These are phyloP conservation scores for Frankliniella intonsa DNA, from an alignment of 2,888 invertebrate species.

Conservation along the genomic window DNA sequence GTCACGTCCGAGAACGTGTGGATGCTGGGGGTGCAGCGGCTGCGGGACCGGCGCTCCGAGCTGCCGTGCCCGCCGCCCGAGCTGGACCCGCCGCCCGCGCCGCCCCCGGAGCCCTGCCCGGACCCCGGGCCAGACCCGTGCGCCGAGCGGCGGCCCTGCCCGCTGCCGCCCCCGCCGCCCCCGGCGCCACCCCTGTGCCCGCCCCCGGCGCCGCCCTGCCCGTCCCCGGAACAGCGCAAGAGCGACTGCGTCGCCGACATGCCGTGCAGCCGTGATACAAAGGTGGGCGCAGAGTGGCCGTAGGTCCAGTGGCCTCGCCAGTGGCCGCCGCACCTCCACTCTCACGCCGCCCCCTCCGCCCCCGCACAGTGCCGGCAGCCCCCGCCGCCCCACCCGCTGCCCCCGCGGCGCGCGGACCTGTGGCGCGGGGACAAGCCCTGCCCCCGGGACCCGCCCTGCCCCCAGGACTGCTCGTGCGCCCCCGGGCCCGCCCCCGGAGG, in stretches of 20 bases:
- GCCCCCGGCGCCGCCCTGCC: constrained; percentile 30
- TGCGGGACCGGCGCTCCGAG: background rate
- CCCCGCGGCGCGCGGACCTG: constrained; percentile 34
- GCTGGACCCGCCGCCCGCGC: constrained; percentile 28
- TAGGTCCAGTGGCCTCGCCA: background rate
- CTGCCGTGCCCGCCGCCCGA: constrained; percentile 34
- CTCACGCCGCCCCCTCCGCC: constrained; percentile 35
- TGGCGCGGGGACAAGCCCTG: constrained; percentile 34
- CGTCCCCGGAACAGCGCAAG: background rate
- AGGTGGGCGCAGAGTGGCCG: background rate
- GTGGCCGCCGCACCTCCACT: background rate
- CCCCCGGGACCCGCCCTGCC: constrained; percentile 33
- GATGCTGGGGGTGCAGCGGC: background rate
- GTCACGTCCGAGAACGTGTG: constrained; percentile 8
- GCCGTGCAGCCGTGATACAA: background rate
- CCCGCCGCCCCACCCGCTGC: constrained; percentile 33
- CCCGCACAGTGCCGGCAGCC: constrained; percentile 30
- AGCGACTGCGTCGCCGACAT: background rate
- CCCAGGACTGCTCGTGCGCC: constrained; percentile 32
- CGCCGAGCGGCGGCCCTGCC: constrained; percentile 30
- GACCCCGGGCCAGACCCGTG: constrained; percentile 34
- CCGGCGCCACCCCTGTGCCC: constrained; percentile 27
- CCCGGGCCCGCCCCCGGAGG: constrained; percentile 23
- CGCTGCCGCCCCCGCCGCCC: constrained; percentile 31
- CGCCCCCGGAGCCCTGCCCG: constrained; percentile 33